Conservation (phyloP, 2,113 vertebrate species). For the Austrofundulus limnaeus region DNA sequence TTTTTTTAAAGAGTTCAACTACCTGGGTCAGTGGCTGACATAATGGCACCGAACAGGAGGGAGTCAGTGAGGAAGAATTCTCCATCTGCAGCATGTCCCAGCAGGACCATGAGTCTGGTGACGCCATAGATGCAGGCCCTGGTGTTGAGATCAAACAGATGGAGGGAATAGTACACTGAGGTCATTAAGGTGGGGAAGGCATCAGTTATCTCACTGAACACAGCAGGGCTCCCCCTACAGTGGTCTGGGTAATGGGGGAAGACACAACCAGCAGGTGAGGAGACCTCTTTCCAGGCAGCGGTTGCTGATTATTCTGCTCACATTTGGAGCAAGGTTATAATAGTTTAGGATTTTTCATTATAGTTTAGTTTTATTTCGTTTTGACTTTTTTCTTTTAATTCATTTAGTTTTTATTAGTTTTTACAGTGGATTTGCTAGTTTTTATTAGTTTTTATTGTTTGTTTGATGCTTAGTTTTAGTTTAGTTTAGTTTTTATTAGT, state of each 20-base stretch:
- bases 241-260: conserved; percentile 58
- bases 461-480: too few relatives aligned
- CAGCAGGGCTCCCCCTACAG: conserved; percentile 54
- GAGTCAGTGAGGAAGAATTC: conserved; percentile 87
- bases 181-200: conserved; percentile 44
- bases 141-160: conserved; percentile 63
- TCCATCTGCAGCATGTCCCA: conserved; percentile 71
- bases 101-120: conserved; percentile 81
- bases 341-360: too few relatives aligned
- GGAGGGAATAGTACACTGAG: conserved; percentile 44
- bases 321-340: neutral
- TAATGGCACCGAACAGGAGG: conserved; percentile 86
- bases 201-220: conserved; percentile 50
- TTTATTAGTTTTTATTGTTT: too few relatives aligned
- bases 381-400: too few relatives aligned
- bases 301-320: conserved; percentile 12
- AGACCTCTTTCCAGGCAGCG: conserved; percentile 49
- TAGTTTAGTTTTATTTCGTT: too few relatives aligned
- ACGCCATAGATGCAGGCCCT: conserved; percentile 85
- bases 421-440: too few relatives aligned
- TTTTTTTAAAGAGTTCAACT: conserved; percentile 52
- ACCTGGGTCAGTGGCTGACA: conserved; percentile 91
- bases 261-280: conserved; percentile 44
- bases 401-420: too few relatives aligned
- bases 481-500: too few relatives aligned